Evolutionary conservation across 30 jellyfish, hydroid and myxozoan species (phyloP).

Genomic region (Hydractinia echinata): DNA sequence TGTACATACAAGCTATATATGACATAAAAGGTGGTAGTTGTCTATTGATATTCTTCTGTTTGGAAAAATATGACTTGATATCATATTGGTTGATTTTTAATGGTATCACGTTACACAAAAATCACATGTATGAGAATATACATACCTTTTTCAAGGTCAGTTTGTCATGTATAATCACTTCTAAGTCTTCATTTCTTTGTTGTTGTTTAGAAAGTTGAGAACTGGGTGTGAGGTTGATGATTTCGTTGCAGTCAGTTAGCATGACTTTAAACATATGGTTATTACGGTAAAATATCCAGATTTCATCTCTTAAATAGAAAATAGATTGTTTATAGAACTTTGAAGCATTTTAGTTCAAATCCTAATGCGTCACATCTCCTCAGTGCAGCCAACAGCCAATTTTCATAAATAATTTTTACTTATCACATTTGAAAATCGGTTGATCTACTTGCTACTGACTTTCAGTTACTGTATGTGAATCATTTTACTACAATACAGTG

Average conservation of each 20-base stretch:
- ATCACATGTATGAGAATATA: background rate
- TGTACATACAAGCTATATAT: too few species aligned
- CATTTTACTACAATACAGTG: too few species aligned
- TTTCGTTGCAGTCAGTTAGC: constrained; percentile 33
- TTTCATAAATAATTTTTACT: background rate
- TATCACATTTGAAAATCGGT: too few species aligned
- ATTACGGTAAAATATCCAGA: constrained; percentile 74
- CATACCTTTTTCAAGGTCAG: constrained; percentile 26
- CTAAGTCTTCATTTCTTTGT: background rate
- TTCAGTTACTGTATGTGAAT: too few species aligned
- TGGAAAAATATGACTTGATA: too few species aligned
- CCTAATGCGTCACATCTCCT: too few species aligned
- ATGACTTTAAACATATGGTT: constrained; percentile 56
- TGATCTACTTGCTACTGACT: too few species aligned
- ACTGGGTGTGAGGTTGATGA: constrained; percentile 22
- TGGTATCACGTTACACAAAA: background rate
- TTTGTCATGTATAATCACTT: constrained; percentile 14
- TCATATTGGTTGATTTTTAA: too few species aligned
- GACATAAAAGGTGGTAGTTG: too few species aligned
- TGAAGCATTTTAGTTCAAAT: too few species aligned
- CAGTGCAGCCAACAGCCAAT: background rate
- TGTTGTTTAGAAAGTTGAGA: background rate
- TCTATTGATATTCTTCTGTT: too few species aligned
- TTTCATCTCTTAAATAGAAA: constrained; percentile 63
- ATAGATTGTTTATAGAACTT: too few species aligned